Evolutionary conservation across 2,797 vertebrate genomes (phyloP).

Genomic region (Lophius americanus): DNA sequence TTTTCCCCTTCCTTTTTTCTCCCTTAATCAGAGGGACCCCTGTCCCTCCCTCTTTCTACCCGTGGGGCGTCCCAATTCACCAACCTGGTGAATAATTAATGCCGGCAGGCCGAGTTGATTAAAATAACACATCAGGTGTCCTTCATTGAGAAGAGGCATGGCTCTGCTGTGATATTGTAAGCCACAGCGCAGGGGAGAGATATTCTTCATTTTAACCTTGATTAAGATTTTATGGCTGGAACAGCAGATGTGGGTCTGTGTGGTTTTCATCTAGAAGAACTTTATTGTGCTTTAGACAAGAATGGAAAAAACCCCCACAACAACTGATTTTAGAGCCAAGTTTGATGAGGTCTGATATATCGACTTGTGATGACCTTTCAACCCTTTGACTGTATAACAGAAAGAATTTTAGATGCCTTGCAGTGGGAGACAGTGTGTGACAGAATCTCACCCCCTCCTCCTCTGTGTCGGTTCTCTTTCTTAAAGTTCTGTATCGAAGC

Average conservation of each 20-base stretch:
- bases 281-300: constrained; percentile 5
- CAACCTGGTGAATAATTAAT: constrained; percentile 79
- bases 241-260: constrained; percentile 13
- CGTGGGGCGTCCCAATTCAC: constrained; percentile 67
- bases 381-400: too few species aligned
- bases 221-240: constrained; percentile 56
- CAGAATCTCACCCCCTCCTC: background rate
- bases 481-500: constrained; percentile 47
- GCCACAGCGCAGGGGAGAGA: constrained; percentile 36
- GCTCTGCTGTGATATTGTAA: constrained; percentile 38
- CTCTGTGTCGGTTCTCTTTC: constrained; percentile 10
- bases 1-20: constrained; percentile 8
- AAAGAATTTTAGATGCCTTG: too few species aligned
- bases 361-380: background rate
- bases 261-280: constrained; percentile 6
- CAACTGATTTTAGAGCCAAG: too few species aligned
- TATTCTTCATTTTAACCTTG: constrained; percentile 57
- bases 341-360: background rate
- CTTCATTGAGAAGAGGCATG: constrained; percentile 61
- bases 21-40: constrained; percentile 59
- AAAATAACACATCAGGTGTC: constrained; percentile 76
- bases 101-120: constrained; percentile 72
- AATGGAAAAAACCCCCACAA: background rate
- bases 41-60: constrained; percentile 42
- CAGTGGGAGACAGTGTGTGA: background rate